Evolutionary conservation across 2,113 vertebrate genomes (phyloP), one percentile per base, ranked within the genome.

Genomic region (Psephotus haematonotus): DNA sequence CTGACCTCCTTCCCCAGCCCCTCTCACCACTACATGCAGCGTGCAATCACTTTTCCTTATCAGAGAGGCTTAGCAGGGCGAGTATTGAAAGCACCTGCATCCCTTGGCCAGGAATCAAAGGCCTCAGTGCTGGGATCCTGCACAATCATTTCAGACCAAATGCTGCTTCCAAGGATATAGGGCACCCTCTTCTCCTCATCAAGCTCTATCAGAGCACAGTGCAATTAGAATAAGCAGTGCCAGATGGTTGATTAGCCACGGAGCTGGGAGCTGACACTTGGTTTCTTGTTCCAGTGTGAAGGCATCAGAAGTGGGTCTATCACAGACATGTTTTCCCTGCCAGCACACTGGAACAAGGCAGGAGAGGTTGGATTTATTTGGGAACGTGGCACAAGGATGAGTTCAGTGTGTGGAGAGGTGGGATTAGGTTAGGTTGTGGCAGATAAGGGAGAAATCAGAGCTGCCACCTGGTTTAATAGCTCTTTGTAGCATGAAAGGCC

Each of bases 71-170:
- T 77, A 31, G 71, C 84, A 49, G 82, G 63, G 65, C 0, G 11
- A 81, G 50, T 47, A 41, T 71, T 74, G 75, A 68, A 37, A 88
- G 92, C 90, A 92, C 88, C 92, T 90, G 92, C 93, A 70, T 74
- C 46, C 90, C 64, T 50, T 75, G 80, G 85, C 86, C 1, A 0
- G 79, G n/a, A 85, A 59, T 82, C 87, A 46, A 67, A 80, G 83
- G 47, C 57, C 46, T 27, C 4, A 0, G n/a, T 5, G 4, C 70
- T 33, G 65, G 71, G 81, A 64, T 84, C 93, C 90, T 86, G 67
- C 53, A 35, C 84, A 53, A 7, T 86, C 65, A 77, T 88, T 62
- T 75, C 64, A 0, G 2, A 88, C 92, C 82, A 74, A 95, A 75
- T 83, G 94, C 78, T 13, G 11, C 1, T 0, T 14, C 50, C 4